These are phyloP conservation scores for Urocynchramus pylzowi DNA, from an alignment of 2,113 vertebrate genomes.

Conservation along the genomic window DNA sequence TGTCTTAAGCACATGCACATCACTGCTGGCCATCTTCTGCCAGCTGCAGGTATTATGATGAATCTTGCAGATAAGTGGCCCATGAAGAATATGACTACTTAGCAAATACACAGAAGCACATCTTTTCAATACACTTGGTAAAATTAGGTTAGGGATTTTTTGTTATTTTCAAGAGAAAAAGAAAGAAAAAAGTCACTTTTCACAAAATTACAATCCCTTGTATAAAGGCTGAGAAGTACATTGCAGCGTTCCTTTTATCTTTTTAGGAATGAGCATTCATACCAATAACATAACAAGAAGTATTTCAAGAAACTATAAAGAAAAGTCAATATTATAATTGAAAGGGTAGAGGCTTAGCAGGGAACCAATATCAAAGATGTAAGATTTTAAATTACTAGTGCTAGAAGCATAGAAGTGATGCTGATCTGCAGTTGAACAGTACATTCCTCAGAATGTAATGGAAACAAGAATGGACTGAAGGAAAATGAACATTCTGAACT, in stretches of 20 bases:
- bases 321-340: constrained; percentile 46
- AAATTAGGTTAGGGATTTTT: background rate
- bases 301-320: background rate
- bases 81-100: background rate
- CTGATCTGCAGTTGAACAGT: constrained; percentile 14
- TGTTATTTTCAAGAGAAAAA: background rate
- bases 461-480: constrained; percentile 47
- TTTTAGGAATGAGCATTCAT: background rate
- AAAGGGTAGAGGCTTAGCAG: constrained; percentile 14
- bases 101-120: background rate
- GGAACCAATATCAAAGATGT: constrained; percentile 28
- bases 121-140: background rate
- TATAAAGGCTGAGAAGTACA: background rate
- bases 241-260: background rate
- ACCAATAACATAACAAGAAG: background rate
- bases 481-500: constrained; percentile 9
- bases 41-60: background rate
- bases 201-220: background rate
- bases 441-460: constrained; percentile 19
- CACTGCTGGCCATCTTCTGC: background rate
- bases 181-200: background rate
- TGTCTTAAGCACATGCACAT: background rate
- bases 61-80: background rate
- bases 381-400: constrained; percentile 34
- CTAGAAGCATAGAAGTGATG: constrained; percentile 27